phyloP scores from a whole-genome alignment of 2,113 vertebrate species.

The Amazona guildingii region DNA sequence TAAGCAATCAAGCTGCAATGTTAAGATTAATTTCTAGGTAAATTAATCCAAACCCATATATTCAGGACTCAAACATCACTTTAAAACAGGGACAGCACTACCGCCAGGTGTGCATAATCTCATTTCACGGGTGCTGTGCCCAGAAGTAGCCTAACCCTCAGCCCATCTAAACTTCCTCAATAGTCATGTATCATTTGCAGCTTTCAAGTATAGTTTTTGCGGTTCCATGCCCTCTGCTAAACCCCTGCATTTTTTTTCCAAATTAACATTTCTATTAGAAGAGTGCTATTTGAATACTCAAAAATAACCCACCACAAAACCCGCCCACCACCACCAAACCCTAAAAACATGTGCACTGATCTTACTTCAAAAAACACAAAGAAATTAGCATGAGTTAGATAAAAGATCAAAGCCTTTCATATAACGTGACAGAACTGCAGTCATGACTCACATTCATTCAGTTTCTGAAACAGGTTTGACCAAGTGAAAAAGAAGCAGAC shows the following conservation, averaged over 20 bases:
- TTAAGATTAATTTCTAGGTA: not conserved
- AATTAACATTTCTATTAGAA: not conserved
- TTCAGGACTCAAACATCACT: not conserved
- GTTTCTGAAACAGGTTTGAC: not conserved
- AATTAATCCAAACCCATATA: not conserved
- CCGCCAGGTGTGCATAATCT: not conserved
- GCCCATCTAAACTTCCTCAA: not conserved
- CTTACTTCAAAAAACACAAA: not conserved
- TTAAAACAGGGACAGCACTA: not conserved
- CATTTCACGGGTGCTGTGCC: not conserved
- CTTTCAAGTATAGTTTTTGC: not conserved
- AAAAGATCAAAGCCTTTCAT: constrained; percentile 18
- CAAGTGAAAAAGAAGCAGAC: not conserved
- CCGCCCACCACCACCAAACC: not conserved
- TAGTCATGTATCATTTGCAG: not conserved
- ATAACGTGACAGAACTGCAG: not conserved
- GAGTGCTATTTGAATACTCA: not conserved
- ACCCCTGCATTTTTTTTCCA: not conserved
- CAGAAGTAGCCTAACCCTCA: not conserved
- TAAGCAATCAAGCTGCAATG: not conserved
- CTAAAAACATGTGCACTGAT: not conserved
- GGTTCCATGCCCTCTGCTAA: not conserved
- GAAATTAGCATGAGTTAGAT: not conserved
- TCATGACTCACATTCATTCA: not conserved
- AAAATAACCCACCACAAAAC: not conserved